Evolutionary conservation across 1,140 invertebrate genomes (phyloP).

Genomic region (Bombus soroeensis): DNA sequence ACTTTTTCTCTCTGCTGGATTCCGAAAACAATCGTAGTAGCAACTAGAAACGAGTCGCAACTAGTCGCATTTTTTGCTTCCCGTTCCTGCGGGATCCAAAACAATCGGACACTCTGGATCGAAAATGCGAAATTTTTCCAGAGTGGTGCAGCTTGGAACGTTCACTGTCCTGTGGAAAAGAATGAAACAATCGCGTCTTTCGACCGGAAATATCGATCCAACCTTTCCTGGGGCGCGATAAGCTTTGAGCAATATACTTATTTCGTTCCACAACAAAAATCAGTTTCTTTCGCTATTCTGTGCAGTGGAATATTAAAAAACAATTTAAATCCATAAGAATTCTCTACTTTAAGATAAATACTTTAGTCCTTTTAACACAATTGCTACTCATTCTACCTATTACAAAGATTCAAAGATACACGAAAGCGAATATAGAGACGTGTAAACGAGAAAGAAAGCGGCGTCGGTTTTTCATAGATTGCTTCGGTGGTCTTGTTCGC

Average conservation of each 20-base stretch:
- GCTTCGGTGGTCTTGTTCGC: not conserved
- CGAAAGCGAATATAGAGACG: not conserved
- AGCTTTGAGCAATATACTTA: no score
- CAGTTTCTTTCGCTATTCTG: no score
- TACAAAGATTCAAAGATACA: not conserved
- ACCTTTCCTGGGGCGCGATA: not conserved
- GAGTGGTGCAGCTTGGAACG: not conserved
- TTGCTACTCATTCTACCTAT: no score
- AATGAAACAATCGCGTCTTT: not conserved
- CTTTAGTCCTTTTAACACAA: no score
- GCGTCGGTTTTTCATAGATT: conserved; percentile 23
- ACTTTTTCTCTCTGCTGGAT: conserved; percentile 24
- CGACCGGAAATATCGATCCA: not conserved
- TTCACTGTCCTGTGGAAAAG: not conserved
- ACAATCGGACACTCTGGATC: not conserved
- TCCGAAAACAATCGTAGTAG: conserved; percentile 3
- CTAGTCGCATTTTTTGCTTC: not conserved
- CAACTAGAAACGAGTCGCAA: not conserved
- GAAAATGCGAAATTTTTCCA: conserved; percentile 3
- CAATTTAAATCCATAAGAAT: no score
- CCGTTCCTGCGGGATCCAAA: not conserved
- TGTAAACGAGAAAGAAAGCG: not conserved
- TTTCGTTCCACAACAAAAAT: no score
- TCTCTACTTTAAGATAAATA: no score
- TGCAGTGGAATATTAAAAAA: no score